A percentile compares a stretch with the other conserved stretches of the same genome.
phyloP scores from a whole-genome alignment of 1,140 invertebrate species.

The Philotrypesis tridentata region DNA sequence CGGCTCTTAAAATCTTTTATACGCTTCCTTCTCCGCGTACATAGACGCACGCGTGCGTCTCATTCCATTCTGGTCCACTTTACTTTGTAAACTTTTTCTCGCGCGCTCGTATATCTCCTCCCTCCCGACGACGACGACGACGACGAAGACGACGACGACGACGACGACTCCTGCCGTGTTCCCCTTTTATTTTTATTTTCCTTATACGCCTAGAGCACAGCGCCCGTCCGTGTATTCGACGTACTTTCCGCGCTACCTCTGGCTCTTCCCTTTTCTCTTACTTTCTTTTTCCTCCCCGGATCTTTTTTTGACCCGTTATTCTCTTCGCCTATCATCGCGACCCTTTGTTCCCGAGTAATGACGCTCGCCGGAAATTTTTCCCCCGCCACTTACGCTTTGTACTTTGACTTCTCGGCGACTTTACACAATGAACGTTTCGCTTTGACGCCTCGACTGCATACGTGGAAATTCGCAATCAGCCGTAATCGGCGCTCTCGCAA shows the following conservation, averaged over 20 bases:
- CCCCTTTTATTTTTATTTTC: conserved; percentile 20
- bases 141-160: too few species aligned
- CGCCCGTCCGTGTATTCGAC: too few species aligned
- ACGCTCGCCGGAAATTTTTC: not conserved
- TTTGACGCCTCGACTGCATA: too few species aligned
- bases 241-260: not conserved
- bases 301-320: not conserved
- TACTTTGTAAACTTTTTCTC: conserved; percentile 42
- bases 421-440: not conserved
- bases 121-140: too few species aligned
- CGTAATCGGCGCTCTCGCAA: not conserved
- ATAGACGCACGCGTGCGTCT: not conserved
- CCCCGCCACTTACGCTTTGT: not conserved
- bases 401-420: not conserved
- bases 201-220: not conserved
- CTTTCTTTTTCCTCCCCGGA: too few species aligned
- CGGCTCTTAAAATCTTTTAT: conserved; percentile 34
- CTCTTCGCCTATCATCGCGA: not conserved
- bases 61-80: conserved; percentile 38
- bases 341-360: not conserved
- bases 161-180: not conserved
- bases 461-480: not conserved
- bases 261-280: not conserved
- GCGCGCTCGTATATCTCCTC: not conserved
- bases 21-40: conserved; percentile 8